phyloP scores from a whole-genome alignment of 2,888 invertebrate species.

The Acheta domesticus region DNA sequence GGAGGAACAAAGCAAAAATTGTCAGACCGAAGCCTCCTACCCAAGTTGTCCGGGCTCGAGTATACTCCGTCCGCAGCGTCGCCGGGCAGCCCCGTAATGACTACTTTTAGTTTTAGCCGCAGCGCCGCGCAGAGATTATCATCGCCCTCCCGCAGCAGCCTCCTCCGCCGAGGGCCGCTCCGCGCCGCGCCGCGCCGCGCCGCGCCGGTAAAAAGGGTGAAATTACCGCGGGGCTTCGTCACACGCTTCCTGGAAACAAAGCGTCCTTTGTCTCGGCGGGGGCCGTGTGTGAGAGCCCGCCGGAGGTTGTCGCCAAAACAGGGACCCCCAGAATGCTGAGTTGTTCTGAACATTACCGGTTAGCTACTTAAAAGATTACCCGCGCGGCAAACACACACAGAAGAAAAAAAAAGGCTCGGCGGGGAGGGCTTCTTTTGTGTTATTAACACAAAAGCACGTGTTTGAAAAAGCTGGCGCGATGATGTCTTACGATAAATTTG shows the following conservation, averaged over 20 bases:
- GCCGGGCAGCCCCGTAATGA: not conserved
- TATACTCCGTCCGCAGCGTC: not conserved
- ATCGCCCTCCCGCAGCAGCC: not conserved
- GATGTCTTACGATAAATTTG: not conserved
- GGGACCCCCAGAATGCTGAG: not conserved
- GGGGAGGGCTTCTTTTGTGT: not conserved
- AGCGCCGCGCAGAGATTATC: not conserved
- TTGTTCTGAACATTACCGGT: slow-evolving; percentile 1
- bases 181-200: not conserved
- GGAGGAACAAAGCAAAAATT: no score
- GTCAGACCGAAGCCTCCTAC: no score
- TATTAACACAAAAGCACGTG: slow-evolving; percentile 1
- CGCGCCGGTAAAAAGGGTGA: not conserved
- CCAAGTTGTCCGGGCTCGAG: no score
- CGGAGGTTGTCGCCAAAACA: not conserved
- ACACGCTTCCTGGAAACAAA: not conserved
- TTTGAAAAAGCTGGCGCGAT: not conserved
- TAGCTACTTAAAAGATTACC: slow-evolving; percentile 18
- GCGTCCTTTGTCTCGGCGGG: slow-evolving; percentile 18
- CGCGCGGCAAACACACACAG: not conserved
- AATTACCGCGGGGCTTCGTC: not conserved
- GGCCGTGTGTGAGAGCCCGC: not conserved
- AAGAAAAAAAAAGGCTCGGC: not conserved
- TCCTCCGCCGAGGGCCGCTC: not conserved
- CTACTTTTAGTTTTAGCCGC: slow-evolving; percentile 7